A percentile compares a stretch with the other conserved stretches of the same genome.
These are phyloP conservation scores for Manis crassicaudata DNA, from an alignment of 2,797 vertebrate genomes.

Conservation along the genomic window DNA sequence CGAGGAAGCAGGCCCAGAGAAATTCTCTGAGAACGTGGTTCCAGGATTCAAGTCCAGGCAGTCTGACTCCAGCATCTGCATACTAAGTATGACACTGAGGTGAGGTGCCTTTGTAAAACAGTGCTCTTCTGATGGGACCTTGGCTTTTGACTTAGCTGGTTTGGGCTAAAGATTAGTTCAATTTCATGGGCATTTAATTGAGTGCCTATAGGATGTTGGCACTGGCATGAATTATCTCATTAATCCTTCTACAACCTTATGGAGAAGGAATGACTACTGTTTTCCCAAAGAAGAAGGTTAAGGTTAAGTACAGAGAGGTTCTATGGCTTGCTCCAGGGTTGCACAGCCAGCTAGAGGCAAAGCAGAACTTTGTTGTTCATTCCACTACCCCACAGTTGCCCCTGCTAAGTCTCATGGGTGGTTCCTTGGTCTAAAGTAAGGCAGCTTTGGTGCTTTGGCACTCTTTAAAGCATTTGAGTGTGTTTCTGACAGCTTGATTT, in stretches of 20 bases:
- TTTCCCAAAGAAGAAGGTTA: background rate
- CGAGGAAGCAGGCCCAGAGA: background rate
- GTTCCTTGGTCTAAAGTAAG: background rate
- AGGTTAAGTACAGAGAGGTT: background rate
- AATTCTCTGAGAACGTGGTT: background rate
- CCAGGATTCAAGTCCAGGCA: background rate
- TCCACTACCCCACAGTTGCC: background rate
- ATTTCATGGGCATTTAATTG: background rate
- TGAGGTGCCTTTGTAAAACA: background rate
- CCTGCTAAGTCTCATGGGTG: background rate
- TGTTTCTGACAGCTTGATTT: slow-evolving; percentile 49
- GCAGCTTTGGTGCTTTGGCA: background rate
- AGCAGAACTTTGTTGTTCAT: background rate
- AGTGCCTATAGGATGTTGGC: background rate
- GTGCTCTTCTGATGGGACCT: background rate
- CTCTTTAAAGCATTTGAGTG: background rate
- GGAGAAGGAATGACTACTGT: background rate
- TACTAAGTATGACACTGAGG: background rate
- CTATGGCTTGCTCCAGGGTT: background rate
- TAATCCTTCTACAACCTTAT: background rate
- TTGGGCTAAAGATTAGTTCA: background rate
- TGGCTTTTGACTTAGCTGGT: background rate
- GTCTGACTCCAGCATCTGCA: background rate
- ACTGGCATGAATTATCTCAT: background rate
- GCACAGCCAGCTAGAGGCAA: background rate